phyloP scores from a whole-genome alignment of 2,113 vertebrate genomes.

The Xiphorhynchus elegans region DNA sequence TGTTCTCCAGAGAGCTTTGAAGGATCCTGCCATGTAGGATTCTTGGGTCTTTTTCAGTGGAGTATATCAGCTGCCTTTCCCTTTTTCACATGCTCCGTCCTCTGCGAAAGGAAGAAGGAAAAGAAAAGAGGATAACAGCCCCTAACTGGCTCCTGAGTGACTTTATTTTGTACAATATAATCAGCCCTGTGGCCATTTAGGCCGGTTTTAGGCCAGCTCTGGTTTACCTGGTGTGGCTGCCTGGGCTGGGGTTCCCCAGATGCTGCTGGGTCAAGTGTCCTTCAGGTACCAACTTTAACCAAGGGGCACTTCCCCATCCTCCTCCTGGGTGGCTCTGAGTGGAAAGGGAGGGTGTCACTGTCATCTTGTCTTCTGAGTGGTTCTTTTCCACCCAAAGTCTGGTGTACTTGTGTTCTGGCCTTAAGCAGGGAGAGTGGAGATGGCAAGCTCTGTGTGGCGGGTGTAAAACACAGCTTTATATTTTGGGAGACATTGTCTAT shows the following conservation, averaged over 20 bases:
- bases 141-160: not conserved
- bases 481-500: not conserved
- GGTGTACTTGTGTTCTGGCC: not conserved
- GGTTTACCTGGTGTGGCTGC: not conserved
- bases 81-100: not conserved
- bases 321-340: not conserved
- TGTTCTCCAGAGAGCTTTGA: not conserved
- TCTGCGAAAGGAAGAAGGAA: not conserved
- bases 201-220: not conserved
- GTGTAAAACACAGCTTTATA: not conserved
- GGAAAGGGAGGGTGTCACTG: not conserved
- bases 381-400: not conserved
- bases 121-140: not conserved
- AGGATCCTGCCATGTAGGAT: not conserved
- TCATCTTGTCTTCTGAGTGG: not conserved
- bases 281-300: not conserved
- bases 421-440: not conserved
- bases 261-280: not conserved
- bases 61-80: not conserved
- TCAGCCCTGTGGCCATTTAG: not conserved
- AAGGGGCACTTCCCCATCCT: not conserved
- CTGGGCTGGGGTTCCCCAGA: not conserved
- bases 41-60: not conserved
- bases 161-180: not conserved
- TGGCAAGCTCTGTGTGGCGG: rapidly evolving